Base-by-base conservation (phyloP, 2,888 invertebrate genomes). In the Drosophila villosipedis region DNA sequence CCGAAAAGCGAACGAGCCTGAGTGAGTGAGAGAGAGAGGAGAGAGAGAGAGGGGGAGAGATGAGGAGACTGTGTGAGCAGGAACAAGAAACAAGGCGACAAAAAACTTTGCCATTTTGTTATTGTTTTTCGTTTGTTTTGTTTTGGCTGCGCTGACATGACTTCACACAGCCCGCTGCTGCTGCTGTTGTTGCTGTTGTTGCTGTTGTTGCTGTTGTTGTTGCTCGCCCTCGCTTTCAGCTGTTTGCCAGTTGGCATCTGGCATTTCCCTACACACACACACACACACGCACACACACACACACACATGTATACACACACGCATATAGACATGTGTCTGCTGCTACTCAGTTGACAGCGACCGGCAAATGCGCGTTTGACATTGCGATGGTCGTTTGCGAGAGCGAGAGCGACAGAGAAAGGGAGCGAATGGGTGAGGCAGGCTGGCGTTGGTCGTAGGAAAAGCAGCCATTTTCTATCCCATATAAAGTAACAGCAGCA, bases 351-450 rank as follows among this genome's bases (percentile, higher is more conserved):
- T 52, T 68, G 79, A 69, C 76, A 71, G 73, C 58, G 53, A 73
- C 49, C 73, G 82, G 76, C 70, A 78, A 78, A 78, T 78, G 69
- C 75, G 73, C 75, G 73, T 67, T 78, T 82, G 84, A 84, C 85
- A 85, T 80, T 76, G 66, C 83, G 78, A 76, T 76, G 72, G 70
- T 57, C 68, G 71, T 57, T 60, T 39, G 58, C 54, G 64, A 49
- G 55, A 57, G 30, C 14, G 39, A 39, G 14, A 30, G 30, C 30
- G 28, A 39, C 9, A 31, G 14, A 47, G 25, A 47, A 47, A 16
- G 4, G 1, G 22, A 14, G 14, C 30, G 30, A 31, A n/a, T n/a
- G 5, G 5, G n/a, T 16, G 47, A 47, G 47, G 25, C 2, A 47
- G 55, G 60, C 68, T 80, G 69, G 47, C 76, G 73, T n/a, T 39